Evolutionary conservation across 2,888 invertebrate species (phyloP).

Genomic region (Drosophila borborema): DNA sequence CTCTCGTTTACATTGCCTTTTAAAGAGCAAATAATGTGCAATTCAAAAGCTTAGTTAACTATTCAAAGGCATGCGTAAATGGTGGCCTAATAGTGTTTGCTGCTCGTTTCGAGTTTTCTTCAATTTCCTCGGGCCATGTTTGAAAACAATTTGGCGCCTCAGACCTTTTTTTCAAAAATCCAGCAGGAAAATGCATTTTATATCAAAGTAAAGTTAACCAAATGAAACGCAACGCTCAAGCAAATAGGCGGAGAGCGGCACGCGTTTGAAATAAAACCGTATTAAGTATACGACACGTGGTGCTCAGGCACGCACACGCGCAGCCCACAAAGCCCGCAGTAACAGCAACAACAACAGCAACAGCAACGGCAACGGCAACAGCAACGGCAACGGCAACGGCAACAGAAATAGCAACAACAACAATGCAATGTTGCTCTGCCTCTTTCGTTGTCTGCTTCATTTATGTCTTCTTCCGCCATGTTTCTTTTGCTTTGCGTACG

Average conservation of each 20-base stretch:
- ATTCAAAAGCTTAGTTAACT: slow-evolving; percentile 4
- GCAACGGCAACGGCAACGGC: slow-evolving; percentile 7
- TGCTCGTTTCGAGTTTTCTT: slow-evolving; percentile 9
- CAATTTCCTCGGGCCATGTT: slow-evolving; percentile 19
- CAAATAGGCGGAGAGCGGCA: slow-evolving; percentile 41
- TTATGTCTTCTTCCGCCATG: slow-evolving; percentile 80
- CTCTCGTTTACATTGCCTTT: slow-evolving; percentile 1
- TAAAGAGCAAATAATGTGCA: background rate
- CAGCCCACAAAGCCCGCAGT: slow-evolving; percentile 33
- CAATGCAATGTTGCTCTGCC: slow-evolving; percentile 44
- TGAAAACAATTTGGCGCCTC: slow-evolving; percentile 10
- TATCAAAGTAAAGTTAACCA: slow-evolving; percentile 25
- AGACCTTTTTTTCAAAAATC: slow-evolving; percentile 30
- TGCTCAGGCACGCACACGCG: slow-evolving; percentile 54
- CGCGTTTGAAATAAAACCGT: slow-evolving; percentile 69
- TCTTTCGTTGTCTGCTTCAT: slow-evolving; percentile 70
- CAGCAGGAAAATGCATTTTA: slow-evolving; percentile 44
- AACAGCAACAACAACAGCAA: slow-evolving; percentile 11
- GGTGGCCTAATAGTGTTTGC: slow-evolving; percentile 7
- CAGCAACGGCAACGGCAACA: background rate
- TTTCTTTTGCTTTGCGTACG: slow-evolving; percentile 48
- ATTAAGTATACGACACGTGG: slow-evolving; percentile 78
- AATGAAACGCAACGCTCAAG: slow-evolving; percentile 22
- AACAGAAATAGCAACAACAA: slow-evolving; percentile 18
- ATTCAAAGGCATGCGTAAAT: slow-evolving; percentile 4